Evolutionary conservation across 2,888 invertebrate species (phyloP), one percentile per base, ranked within the genome.

Genomic region (Desoria tigrina): DNA sequence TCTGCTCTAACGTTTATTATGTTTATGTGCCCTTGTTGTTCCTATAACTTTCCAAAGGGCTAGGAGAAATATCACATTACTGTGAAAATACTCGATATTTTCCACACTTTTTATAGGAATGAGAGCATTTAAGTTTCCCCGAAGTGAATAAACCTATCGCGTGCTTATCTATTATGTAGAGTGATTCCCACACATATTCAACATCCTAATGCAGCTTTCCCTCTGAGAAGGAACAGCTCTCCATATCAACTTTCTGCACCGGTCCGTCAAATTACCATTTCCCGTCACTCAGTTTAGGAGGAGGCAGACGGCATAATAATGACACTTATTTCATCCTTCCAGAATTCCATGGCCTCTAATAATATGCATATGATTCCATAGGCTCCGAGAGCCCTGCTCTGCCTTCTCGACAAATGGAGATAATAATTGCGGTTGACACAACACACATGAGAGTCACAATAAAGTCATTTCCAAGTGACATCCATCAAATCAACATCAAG

Each of bases 401-500:
- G n/a, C 57, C 51, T 32, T 57, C 57, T 57, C 42, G 57, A 57
- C 42, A 32, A 39, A 57, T 55, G 27, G 28, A 54, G 37, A 59
- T 69, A 64, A 66, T 72, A 72, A 72, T 72, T 69, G 58, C 50
- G 59, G 65, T 37, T 69, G 67, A 59, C 66, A 64, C 57, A 39
- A 50, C 61, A 62, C 45, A 62, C 66, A 71, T 69, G 65, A 65
- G 60, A 65, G 54, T 60, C 27, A 69, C 68, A 69, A 72, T 72
- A 72, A 68, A 72, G 69, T 67, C 66, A 72, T 72, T 69, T 67
- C 62, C 62, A 63, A 64, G 49, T 67, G 68, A 71, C 72, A 69
- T 72, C 69, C 68, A 66, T 72, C 72, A 72, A 65, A 72, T 69
- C 69, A 72, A 69, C 69, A 72, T 72, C 69, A 65, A 56, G 49